Evolutionary conservation across 2,113 vertebrate species (phyloP), one percentile per base, ranked within the genome.

Genomic region (Porphyrio hochstetteri): DNA sequence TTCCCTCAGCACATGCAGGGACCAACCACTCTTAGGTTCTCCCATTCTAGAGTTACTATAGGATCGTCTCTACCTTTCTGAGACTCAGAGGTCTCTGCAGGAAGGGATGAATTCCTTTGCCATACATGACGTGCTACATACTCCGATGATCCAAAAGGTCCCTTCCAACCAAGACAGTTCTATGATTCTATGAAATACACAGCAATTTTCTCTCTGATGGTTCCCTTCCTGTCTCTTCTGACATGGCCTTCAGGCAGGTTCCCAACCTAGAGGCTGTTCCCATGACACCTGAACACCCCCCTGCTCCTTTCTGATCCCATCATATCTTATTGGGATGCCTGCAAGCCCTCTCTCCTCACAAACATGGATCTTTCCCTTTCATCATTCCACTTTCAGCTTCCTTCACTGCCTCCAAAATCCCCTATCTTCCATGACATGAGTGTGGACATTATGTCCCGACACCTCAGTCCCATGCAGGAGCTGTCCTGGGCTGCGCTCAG

Each of bases 371-470:
- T 42, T 46, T 52, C 24, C 42, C 20, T 72, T 59, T 63, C 53
- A 42, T 53, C 56, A 5, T 31, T 64, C 53, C 33, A 46, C 36
- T 35, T 77, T 36, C 68, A 27, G 35, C 25, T 42, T 24, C 69
- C 31, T 38, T 35, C 17, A 23, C n/a, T 42, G 35, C 50, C 33
- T 82, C 75, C 40, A 29, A 50, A 63, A 50, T 2, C 21, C 20
- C 74, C 13, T 46, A 23, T 19, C 24, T 35, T 21, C 53, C 52
- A 71, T 28, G 35, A 56, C 35, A 67, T 24, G 29, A 10, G 21
- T 2, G 11, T 11, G 23, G 52, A 50, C 18, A 1, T 53, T 11
- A 28, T 0, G 1, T 7, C 50, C n/a, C 59, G 69, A 24, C 57
- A 13, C 18, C 53, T 63, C n/a, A 9, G 29, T 5, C 31, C 11